Base-by-base conservation (phyloP, 1,140 invertebrate species). In the Oryctes rhinoceros region DNA sequence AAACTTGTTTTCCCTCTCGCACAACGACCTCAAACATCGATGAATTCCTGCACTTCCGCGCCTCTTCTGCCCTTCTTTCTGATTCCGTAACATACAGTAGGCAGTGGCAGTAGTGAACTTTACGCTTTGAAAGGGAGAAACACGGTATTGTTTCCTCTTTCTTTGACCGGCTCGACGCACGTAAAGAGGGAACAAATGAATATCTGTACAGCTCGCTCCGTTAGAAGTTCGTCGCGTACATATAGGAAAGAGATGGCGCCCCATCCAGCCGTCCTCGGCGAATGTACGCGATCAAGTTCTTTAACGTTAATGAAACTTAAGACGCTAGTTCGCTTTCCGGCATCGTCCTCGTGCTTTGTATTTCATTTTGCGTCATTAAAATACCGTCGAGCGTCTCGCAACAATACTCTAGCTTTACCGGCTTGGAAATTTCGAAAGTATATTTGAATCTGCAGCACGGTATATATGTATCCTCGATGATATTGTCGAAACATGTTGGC, bases 231-330 rank as follows among this genome's bases (percentile, higher is more conserved):
- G 53, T 59, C 53, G 18, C 53, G 13, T 6, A 6, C 49, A 53
- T 59, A 18, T 59, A n/a, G 15, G 18, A 59, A 59, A 15, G 53
- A 18, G 53, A 59, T n/a, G n/a, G 53, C 15, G 53, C 6, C 53
- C 15, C n/a, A 59, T 59, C 53, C 1, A n/a, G 13, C 18, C 53
- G 15, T n/a, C 53, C 5, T 18, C n/a, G 4, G 3, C 15, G 39
- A 5, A 10, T 10, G 39, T 10, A 44, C 39, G 15, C 18, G 1
- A n/a, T 59, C 15, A 18, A 59, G 53, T 59, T 59, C 53, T 59
- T 59, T 59, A 59, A n/a, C 53, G 53, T 59, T 59, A 59, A 59
- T 59, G 53, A 59, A 59, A 59, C 15, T 59, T 59, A 59, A 59
- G 53, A 59, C 18, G 53, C n/a, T 59, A 59, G 15, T 59, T 59